Evolutionary conservation across 92 coral and sea anemone species (phyloP), one percentile per base, ranked within the genome.

Genomic region (Porites evermanni): DNA sequence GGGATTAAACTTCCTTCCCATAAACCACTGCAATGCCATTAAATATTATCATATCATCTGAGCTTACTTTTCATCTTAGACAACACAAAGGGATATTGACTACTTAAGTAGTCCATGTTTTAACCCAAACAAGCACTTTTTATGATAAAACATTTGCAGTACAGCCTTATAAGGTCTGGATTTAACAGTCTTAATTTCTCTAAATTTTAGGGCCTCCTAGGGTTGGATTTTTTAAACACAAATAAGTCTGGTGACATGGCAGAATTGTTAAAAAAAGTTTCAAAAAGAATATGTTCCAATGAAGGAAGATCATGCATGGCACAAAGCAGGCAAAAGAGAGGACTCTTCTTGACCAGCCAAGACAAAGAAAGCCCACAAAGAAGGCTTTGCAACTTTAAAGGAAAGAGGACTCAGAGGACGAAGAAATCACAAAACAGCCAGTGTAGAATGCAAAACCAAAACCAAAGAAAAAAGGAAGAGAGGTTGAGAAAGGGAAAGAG

Each of bases 241-340:
- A 88, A 82, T 69, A 88, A 75, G 91, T 80, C 91, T 68, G 91
- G 87, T n/a, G 91, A 80, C 47, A 80, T 87, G 91, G 91, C 87
- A 14, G 87, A 82, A 0, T 70, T 88, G 12, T 24, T 88, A n/a
- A 10, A 82, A 88, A 63, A 61, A 82, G 21, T 67, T 63, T 50
- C 91, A 88, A 24, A 79, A 88, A n/a, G 70, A 88, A 7, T 53
- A 64, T 88, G 91, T 88, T 16, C 88, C 91, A 2, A 7, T 38
- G 61, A 53, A 64, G 20, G 78, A 23, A 64, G 82, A 14, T 29
- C 32, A 29, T 65, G 19, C 21, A 38, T 29, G 21, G 70, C 70
- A 65, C 70, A 29, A 17, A 65, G 21, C 70, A 21, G 29, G 38
- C 70, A 65, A 65, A 65, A 65, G 24, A 21, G 21, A 65, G 21